Evolutionary conservation across 2,113 vertebrate species (phyloP).

Genomic region (Chaetodon trifascialis): DNA sequence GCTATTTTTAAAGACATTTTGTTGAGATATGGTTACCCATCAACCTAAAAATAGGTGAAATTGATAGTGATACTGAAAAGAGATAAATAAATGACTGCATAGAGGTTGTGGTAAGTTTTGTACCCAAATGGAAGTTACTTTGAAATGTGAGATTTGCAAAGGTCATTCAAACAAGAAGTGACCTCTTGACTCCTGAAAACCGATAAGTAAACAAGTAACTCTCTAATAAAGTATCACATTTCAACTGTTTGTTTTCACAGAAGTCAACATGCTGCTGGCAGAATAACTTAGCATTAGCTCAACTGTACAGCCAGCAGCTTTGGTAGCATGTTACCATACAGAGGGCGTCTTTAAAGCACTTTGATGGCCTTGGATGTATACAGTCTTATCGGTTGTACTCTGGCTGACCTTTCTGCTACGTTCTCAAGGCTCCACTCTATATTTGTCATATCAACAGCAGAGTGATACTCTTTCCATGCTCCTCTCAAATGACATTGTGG

Average conservation of each 20-base stretch:
- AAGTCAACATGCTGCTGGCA: constrained; percentile 38
- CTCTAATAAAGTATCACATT: constrained; percentile 65
- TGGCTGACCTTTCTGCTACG: constrained; percentile 77
- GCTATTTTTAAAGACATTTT: background rate
- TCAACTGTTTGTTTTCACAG: constrained; percentile 69
- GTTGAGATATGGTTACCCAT: constrained; percentile 13
- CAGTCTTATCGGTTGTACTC: constrained; percentile 73
- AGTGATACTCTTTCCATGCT: constrained; percentile 77
- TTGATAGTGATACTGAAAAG: constrained; percentile 8
- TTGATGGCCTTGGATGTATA: constrained; percentile 58
- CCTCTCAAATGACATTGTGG: constrained; percentile 80
- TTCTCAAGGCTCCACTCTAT: constrained; percentile 81
- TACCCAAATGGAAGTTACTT: background rate
- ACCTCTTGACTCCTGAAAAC: constrained; percentile 56
- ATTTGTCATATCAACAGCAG: constrained; percentile 82
- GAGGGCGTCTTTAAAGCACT: constrained; percentile 56
- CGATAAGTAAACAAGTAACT: constrained; percentile 60
- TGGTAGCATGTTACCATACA: constrained; percentile 47
- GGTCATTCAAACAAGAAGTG: constrained; percentile 61
- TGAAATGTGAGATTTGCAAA: constrained; percentile 47
- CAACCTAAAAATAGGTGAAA: constrained; percentile 24
- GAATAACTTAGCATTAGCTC: constrained; percentile 53
- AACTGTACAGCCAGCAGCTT: constrained; percentile 31
- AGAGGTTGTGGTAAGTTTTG: constrained; percentile 6
- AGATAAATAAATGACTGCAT: constrained; percentile 7